Conservation (phyloP, 2,797 vertebrate species). For the Columba guinea region DNA sequence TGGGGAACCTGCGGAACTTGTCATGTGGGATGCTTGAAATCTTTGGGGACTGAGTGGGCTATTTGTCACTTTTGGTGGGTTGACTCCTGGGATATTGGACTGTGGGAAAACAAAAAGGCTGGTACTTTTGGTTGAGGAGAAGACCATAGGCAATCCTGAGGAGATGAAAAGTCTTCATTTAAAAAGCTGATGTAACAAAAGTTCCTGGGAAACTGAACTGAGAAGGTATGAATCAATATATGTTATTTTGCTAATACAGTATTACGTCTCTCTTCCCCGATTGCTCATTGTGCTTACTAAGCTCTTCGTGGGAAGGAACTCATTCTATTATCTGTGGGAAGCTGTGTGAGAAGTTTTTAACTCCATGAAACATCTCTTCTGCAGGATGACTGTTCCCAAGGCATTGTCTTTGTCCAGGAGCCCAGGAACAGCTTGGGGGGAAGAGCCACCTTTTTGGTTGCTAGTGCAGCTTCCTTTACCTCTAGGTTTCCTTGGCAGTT, state of each 20-base stretch:
- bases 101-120: background rate
- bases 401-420: background rate
- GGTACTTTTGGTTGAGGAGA: background rate
- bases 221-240: background rate
- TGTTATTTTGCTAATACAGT: background rate
- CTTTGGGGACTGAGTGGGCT: conserved; percentile 17
- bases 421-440: background rate
- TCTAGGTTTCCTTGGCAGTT: background rate
- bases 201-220: background rate
- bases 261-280: background rate
- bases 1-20: conserved; percentile 42
- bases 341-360: background rate
- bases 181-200: background rate
- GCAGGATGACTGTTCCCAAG: background rate
- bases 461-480: background rate
- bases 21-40: background rate
- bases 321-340: background rate
- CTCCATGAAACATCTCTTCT: background rate
- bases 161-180: background rate
- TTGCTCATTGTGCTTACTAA: background rate
- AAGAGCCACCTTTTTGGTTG: background rate
- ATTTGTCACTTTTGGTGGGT: conserved; percentile 12
- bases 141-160: background rate
- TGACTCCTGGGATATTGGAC: background rate
- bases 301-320: background rate